A percentile compares a stretch with the other conserved stretches of the same genome.
phyloP scores from a whole-genome alignment of 2,113 vertebrate species.

The Drymodes brunneopygia region DNA sequence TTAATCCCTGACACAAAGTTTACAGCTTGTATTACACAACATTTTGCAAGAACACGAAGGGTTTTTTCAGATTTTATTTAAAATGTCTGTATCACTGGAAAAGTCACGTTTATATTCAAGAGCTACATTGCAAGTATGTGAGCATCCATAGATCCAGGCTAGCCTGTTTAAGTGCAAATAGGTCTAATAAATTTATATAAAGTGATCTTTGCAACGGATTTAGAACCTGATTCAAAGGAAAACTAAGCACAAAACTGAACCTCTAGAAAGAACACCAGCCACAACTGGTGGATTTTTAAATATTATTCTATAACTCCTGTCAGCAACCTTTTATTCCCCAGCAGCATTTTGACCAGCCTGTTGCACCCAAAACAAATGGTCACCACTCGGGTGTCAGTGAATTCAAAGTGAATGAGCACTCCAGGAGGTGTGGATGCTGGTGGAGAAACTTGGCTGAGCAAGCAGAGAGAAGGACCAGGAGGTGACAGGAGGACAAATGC shows the following conservation, averaged over 20 bases:
- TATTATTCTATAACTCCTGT: neutral
- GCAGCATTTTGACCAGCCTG: neutral
- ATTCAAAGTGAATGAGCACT: neutral
- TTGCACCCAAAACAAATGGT: neutral
- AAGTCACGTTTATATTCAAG: neutral
- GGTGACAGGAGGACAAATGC: neutral
- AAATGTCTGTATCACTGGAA: neutral
- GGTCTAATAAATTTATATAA: neutral
- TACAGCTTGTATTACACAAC: neutral
- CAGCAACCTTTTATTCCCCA: neutral
- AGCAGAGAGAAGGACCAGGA: neutral
- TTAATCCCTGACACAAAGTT: neutral
- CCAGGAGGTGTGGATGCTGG: neutral
- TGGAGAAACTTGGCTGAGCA: neutral
- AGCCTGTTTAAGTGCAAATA: neutral
- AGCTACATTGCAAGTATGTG: neutral
- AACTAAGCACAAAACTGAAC: neutral
- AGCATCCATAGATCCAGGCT: neutral
- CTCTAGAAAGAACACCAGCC: neutral
- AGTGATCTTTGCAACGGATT: neutral
- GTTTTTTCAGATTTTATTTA: neutral
- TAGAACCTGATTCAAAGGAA: neutral
- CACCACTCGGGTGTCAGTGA: fast-evolving
- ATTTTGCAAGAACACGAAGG: neutral
- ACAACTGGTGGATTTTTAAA: neutral